Percentiles rank a stretch among this genome's conserved stretches.
Evolutionary conservation across 2,797 vertebrate genomes (phyloP).

Genomic region (Mus caroli): DNA sequence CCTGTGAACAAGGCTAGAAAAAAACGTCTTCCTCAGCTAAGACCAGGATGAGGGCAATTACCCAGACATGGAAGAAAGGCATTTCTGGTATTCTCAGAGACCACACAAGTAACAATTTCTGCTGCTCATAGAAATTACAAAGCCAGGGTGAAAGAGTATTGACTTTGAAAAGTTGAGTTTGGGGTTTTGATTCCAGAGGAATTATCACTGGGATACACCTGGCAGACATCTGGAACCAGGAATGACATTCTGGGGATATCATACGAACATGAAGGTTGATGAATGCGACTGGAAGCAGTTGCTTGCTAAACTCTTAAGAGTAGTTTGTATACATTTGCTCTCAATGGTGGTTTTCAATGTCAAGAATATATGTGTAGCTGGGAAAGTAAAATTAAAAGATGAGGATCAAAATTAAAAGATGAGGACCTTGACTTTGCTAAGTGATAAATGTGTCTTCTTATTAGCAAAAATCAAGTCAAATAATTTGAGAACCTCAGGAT

Average conservation of each 20-base stretch:
- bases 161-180: not conserved
- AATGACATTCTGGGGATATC: not conserved
- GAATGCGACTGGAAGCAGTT: not conserved
- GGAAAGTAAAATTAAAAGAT: constrained; percentile 12
- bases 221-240: not conserved
- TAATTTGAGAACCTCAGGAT: not conserved
- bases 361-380: not conserved
- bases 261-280: not conserved
- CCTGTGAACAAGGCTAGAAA: not conserved
- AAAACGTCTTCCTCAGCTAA: not conserved
- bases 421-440: not conserved
- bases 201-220: not conserved
- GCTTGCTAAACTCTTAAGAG: not conserved
- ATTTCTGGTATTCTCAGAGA: not conserved
- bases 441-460: constrained; percentile 20
- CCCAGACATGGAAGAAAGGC: not conserved
- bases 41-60: not conserved
- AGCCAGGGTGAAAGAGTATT: not conserved
- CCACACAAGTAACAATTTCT: not conserved
- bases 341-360: not conserved
- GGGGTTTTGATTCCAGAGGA: not conserved
- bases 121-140: not conserved
- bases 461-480: constrained; percentile 9
- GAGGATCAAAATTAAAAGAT: not conserved
- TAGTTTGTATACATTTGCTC: not conserved